A percentile compares a stretch with the other conserved stretches of the same genome.
Evolutionary conservation across 2,113 vertebrate genomes (phyloP).

Genomic region (Dinomys branickii): DNA sequence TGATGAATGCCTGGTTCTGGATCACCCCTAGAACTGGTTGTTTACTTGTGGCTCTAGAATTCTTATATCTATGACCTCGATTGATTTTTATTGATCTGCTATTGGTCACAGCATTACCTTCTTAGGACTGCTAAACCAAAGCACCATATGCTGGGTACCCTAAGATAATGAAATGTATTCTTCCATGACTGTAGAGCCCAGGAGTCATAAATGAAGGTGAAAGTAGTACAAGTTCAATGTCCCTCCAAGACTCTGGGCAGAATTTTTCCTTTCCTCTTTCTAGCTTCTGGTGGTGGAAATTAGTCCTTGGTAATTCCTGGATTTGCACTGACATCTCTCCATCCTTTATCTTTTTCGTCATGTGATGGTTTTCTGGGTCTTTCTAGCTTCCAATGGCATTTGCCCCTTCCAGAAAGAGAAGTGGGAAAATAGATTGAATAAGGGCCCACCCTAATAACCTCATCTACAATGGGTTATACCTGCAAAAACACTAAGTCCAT

Average conservation of each 20-base stretch:
- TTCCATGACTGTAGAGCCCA: neutral
- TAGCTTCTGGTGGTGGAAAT: neutral
- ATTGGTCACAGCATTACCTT: neutral
- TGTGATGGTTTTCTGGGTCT: neutral
- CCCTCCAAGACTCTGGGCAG: neutral
- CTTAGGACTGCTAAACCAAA: neutral
- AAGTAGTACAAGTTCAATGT: no score
- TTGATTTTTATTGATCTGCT: no score
- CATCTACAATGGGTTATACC: neutral
- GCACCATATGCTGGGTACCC: neutral
- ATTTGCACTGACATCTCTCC: accelerated
- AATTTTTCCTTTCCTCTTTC: neutral
- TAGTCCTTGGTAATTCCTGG: neutral
- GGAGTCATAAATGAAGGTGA: neutral
- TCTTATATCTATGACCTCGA: no score
- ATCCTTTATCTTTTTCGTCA: neutral
- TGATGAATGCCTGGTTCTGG: neutral
- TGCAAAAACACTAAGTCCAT: neutral
- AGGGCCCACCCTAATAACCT: neutral
- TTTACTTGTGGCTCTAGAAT: no score
- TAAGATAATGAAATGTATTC: neutral
- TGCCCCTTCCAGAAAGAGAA: neutral
- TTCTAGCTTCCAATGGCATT: neutral
- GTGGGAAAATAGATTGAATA: neutral
- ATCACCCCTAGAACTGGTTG: no score